phyloP scores from a whole-genome alignment of 1,140 invertebrate species.

The Macrosteles quadrilineatus region DNA sequence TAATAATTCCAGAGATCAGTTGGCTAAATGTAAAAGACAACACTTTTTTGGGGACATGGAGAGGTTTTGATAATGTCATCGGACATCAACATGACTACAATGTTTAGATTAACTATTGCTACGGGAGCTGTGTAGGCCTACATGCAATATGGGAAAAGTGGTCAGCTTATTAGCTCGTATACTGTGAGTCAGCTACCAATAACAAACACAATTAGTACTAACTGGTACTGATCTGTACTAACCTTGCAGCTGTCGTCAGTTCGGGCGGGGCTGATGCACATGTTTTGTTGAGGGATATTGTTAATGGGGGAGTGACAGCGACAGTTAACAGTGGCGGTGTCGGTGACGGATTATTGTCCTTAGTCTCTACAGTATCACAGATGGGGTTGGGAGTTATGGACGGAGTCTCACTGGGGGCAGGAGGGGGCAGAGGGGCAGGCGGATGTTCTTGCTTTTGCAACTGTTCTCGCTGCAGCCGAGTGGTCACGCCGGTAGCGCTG shows the following conservation, averaged over 20 bases:
- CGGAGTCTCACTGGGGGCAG: constrained; percentile 28
- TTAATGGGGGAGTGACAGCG: background rate
- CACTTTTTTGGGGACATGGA: too few relatives aligned
- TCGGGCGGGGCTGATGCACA: background rate
- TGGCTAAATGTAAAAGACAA: too few relatives aligned
- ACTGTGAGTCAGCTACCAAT: too few relatives aligned
- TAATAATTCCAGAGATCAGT: too few relatives aligned
- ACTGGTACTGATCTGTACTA: too few relatives aligned
- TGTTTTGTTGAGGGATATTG: background rate
- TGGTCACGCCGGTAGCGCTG: constrained; percentile 60
- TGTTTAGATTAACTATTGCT: too few relatives aligned
- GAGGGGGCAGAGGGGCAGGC: constrained; percentile 27
- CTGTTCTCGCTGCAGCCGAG: constrained; percentile 75
- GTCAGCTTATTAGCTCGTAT: too few relatives aligned
- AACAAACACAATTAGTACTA: too few relatives aligned
- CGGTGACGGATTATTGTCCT: background rate
- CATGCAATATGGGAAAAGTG: too few relatives aligned
- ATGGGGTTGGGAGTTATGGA: background rate
- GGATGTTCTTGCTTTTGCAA: constrained; percentile 58
- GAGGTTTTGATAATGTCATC: too few relatives aligned
- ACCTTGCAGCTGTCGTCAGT: background rate
- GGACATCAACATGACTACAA: too few relatives aligned
- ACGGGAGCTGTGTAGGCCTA: too few relatives aligned
- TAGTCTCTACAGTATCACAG: constrained; percentile 25
- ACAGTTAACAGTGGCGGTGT: constrained; percentile 9